phyloP scores from a whole-genome alignment of 1,140 invertebrate genomes.

The Goniozus legneri region DNA sequence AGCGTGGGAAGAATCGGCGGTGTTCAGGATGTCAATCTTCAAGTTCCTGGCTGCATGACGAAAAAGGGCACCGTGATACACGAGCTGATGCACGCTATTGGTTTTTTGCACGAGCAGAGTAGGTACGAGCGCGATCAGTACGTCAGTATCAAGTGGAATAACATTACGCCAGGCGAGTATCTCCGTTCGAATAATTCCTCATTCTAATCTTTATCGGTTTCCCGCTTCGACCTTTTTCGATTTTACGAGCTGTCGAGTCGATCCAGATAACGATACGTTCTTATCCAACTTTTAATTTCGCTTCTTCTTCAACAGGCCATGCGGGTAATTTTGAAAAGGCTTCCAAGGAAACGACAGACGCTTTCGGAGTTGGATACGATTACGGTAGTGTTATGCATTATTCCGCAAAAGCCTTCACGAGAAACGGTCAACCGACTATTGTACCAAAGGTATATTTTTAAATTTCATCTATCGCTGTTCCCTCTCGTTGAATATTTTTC shows the following conservation, averaged over 20 bases:
- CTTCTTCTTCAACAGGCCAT: conserved; percentile 49
- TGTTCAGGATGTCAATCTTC: conserved; percentile 69
- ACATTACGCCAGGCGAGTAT: conserved; percentile 63
- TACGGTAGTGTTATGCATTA: conserved; percentile 85
- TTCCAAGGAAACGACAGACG: conserved; percentile 52
- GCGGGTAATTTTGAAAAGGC: conserved; percentile 70
- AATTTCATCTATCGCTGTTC: too few species aligned
- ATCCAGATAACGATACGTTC: background rate
- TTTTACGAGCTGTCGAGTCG: background rate
- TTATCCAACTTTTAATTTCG: conserved; percentile 10
- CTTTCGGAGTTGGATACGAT: conserved; percentile 70
- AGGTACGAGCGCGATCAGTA: conserved; percentile 74
- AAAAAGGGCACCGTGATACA: conserved; percentile 77
- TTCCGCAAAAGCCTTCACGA: conserved; percentile 71
- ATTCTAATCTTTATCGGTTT: conserved; percentile 1
- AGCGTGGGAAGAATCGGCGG: conserved; percentile 71
- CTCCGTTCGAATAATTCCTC: background rate
- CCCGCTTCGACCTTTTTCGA: background rate
- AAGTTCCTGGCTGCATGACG: conserved; percentile 69
- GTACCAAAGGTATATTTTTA: conserved; percentile 60
- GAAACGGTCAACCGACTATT: conserved; percentile 69
- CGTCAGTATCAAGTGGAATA: conserved; percentile 68
- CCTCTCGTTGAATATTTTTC: too few species aligned
- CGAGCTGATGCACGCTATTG: conserved; percentile 81
- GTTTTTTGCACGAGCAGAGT: conserved; percentile 86